phyloP scores from a whole-genome alignment of 2,113 vertebrate genomes.

The Anolis carolinensis region DNA sequence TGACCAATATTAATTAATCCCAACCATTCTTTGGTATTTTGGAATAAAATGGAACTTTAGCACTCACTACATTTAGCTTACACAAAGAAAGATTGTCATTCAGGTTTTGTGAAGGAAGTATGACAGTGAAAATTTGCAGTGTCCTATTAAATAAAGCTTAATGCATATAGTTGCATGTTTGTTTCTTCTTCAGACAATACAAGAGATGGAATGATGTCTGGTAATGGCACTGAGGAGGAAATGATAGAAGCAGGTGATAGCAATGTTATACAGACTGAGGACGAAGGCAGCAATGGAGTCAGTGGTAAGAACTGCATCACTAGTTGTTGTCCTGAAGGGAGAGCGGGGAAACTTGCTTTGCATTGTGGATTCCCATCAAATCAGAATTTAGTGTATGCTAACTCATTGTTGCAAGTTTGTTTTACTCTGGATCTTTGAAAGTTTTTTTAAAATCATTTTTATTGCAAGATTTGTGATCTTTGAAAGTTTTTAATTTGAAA shows the following conservation, averaged over 20 bases:
- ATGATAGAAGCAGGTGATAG: neutral
- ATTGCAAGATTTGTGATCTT: neutral
- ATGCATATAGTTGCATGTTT: neutral
- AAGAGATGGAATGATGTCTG: neutral
- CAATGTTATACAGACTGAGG: neutral
- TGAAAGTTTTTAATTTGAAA: too few relatives aligned
- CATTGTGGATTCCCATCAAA: neutral
- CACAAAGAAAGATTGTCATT: neutral
- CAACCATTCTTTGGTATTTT: neutral
- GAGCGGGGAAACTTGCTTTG: neutral
- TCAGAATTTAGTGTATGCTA: neutral
- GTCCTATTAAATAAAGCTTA: neutral
- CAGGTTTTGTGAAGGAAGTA: too few relatives aligned
- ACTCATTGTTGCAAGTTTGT: neutral
- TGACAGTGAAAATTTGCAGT: neutral
- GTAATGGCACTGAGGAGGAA: neutral
- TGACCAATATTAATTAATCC: neutral
- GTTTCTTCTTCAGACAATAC: neutral
- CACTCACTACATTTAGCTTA: neutral
- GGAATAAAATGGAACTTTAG: neutral
- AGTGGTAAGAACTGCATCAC: neutral
- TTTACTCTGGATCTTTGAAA: neutral
- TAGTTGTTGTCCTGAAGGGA: neutral
- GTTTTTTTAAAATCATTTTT: too few relatives aligned
- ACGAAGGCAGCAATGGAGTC: constrained; percentile 1